Evolutionary conservation across 2,888 invertebrate genomes (phyloP), one percentile per base, ranked within the genome.

Genomic region (Drosophila lutescens): DNA sequence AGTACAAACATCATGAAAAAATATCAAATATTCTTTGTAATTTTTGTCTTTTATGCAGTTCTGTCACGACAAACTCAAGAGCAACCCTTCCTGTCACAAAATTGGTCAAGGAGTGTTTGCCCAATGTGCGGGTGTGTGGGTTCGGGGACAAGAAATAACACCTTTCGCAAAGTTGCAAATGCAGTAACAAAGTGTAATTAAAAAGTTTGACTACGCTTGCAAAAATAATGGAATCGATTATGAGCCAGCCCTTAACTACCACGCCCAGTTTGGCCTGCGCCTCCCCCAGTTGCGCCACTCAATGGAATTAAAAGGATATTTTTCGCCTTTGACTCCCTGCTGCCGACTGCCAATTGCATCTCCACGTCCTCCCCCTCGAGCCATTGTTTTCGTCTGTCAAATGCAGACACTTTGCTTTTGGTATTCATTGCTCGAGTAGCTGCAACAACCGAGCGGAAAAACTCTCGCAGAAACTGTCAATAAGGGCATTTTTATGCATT

Each of bases 171-270:
- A 81, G 76, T 87, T 81, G 51, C 60, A 63, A 66, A 40, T 59
- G 51, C 63, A 73, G 67, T 70, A 83, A 72, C 70, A 74, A 70
- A 81, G 73, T 77, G 79, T 80, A 86, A 86, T 86, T 86, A 86
- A 78, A 86, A 89, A 86, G 80, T 89, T 85, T 69, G 62, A 62
- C 72, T 69, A 57, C 70, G 74, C 67, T 79, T 70, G 74, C 65
- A 76, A 80, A 86, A 79, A 88, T 88, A 86, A 78, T 85, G 66
- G 72, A 78, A 87, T 86, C 80, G 89, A 89, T 85, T 86, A 89
- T 85, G 77, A 78, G 51, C 59, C 56, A 59, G 53, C 57, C 46
- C 26, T 56, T 17, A 51, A 46, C 36, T 54, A 32, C 49, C 57
- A 26, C 43, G 32, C 10, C 15, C 36, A 17, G 56, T 5, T 30